phyloP scores from a whole-genome alignment of 2,113 vertebrate genomes.

The Phasianus colchicus region DNA sequence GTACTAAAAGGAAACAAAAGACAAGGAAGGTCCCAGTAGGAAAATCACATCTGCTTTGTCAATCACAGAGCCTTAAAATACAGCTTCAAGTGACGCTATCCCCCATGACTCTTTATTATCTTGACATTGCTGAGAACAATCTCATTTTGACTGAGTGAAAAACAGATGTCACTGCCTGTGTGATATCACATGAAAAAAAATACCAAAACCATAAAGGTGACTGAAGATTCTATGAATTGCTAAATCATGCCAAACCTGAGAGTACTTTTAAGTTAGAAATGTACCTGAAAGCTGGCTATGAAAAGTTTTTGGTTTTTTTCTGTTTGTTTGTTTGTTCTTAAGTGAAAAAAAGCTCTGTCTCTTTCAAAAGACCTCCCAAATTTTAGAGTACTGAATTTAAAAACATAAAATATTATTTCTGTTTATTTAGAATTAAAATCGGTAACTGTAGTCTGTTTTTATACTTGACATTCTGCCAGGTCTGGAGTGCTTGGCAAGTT shows the following conservation, averaged over 20 bases:
- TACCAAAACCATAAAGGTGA: conserved; percentile 30
- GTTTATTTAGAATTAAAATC: background rate
- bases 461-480: background rate
- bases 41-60: conserved; percentile 32
- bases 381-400: background rate
- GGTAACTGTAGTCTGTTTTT: background rate
- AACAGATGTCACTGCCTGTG: conserved; percentile 30
- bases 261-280: background rate
- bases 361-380: background rate
- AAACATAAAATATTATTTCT: background rate
- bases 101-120: background rate
- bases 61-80: conserved; percentile 13
- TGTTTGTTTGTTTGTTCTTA: background rate
- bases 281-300: background rate
- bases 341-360: background rate
- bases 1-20: background rate
- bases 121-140: conserved; percentile 42
- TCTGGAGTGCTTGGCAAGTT: background rate
- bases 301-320: background rate
- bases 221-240: background rate
- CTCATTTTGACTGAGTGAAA: conserved; percentile 33
- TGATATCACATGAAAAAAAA: background rate
- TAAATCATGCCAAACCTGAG: background rate
- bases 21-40: background rate
- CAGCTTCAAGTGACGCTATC: background rate